Percentiles rank a stretch among this genome's conserved stretches.
Evolutionary conservation across 2,797 vertebrate species (phyloP).

Genomic region (Oreonectes daqikongensis): DNA sequence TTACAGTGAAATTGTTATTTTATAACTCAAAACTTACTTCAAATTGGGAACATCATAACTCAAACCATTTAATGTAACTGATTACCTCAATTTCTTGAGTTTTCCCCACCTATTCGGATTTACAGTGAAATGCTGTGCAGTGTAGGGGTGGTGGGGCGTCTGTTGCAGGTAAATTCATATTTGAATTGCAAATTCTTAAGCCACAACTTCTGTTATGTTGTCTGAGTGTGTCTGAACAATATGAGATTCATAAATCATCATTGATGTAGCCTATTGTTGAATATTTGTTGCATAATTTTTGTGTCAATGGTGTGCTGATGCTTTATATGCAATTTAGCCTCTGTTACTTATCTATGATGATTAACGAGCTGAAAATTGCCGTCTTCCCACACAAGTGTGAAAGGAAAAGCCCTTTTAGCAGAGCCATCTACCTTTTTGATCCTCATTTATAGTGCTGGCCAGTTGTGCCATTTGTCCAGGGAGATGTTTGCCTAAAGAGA

Average conservation of each 20-base stretch:
- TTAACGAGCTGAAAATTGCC: constrained; percentile 49
- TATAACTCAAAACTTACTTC: no score
- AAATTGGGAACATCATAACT: no score
- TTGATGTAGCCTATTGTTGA: not conserved
- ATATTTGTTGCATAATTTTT: not conserved
- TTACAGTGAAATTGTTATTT: no score
- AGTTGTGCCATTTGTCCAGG: constrained; percentile 37
- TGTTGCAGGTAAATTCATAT: not conserved
- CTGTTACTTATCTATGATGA: not conserved
- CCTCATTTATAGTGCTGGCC: constrained; percentile 14
- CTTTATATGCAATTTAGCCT: constrained; percentile 24
- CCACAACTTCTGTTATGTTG: not conserved
- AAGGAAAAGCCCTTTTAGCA: constrained; percentile 39
- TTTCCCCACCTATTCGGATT: no score
- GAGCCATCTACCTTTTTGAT: constrained; percentile 38
- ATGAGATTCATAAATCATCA: not conserved
- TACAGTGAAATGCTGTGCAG: not conserved
- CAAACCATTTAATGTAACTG: no score
- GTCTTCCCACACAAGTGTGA: constrained; percentile 43
- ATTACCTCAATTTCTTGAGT: no score
- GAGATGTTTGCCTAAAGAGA: constrained; percentile 22
- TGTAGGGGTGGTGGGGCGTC: not conserved
- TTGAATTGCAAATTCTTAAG: not conserved
- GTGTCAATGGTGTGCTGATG: not conserved
- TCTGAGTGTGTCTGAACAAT: not conserved